Base-by-base conservation (phyloP, 2,888 invertebrate species). In the Callyntrura sp. region DNA sequence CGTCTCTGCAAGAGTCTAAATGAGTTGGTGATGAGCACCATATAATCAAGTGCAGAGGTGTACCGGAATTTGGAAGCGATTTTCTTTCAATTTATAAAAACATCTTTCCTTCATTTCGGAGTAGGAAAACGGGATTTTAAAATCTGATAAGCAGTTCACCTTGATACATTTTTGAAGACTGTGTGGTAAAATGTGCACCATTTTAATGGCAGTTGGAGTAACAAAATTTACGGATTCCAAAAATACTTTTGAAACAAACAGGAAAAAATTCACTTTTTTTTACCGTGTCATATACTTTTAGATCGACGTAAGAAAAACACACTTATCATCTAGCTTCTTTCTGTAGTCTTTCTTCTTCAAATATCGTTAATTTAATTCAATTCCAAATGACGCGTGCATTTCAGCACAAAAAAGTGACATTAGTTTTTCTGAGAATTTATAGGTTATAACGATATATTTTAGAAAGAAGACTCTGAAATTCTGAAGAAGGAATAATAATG, bases 221-320 rank as follows among this genome's bases (percentile, higher is more conserved):
- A 57, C 57, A 25, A 65, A 65, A 25, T 65, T n/a, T 65, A n/a
- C 9, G 35, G 35, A 68, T 68, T 25, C 68, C 68, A 11, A 28
- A 68, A 68, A 68, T 68, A 35, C 68, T 3, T 68, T 68, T 1
- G 0, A 11, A 65, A 8, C 62, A 60, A 20, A 20, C 11, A 51
- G 14, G 20, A 65, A 65, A 62, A 62, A 20, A 6, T 25, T 65
- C 25, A 65, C 23, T 11, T 5, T 57, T 25, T 28, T 28, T 35
- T 68, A 35, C n/a, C 68, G 35, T 68, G 68, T 68, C 62, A 65
- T 25, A 68, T 68, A 68, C 68, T 68, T 68, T 35, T 12, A 35
- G 28, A 60, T 60, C 20, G n/a, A n/a, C n/a, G 14, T 60, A 1
- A 23, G 0, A 23, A 23, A 62, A 62, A 23, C 62, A 23, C 62